phyloP scores from a whole-genome alignment of 35 echinoderm and acorn worm species.

The Lytechinus variegatus region DNA sequence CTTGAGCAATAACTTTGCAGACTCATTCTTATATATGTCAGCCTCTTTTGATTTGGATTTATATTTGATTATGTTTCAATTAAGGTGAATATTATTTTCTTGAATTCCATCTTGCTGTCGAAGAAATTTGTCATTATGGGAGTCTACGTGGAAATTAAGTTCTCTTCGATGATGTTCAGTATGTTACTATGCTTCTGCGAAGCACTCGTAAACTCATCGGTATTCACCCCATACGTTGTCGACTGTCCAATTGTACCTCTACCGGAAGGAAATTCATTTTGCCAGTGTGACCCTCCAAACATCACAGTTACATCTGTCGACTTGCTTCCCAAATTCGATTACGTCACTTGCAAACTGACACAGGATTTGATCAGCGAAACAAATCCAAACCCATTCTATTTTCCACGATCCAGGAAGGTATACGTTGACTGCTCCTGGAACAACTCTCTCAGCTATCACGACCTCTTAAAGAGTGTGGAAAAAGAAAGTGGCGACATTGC shows the following conservation, averaged over 20 bases:
- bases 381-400: neutral
- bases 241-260: neutral
- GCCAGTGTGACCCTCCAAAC: slow-evolving; percentile 11
- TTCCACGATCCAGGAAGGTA: neutral
- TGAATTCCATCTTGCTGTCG: neutral
- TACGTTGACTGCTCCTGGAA: neutral
- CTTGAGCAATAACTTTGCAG: neutral
- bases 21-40: neutral
- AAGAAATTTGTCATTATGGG: neutral
- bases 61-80: too few species aligned
- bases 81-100: neutral
- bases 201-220: neutral
- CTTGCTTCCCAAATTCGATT: neutral
- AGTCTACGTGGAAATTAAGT: neutral
- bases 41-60: too few species aligned
- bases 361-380: neutral
- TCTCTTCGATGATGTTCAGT: neutral
- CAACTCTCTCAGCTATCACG: neutral
- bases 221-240: neutral
- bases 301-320: neutral
- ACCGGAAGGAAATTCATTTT: neutral
- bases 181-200: neutral
- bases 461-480: neutral
- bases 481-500: neutral
- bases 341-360: neutral